Percentiles rank a stretch among this genome's conserved stretches.
These are phyloP conservation scores for Heterochromis multidens DNA, from an alignment of 2,113 vertebrate species.

Conservation along the genomic window DNA sequence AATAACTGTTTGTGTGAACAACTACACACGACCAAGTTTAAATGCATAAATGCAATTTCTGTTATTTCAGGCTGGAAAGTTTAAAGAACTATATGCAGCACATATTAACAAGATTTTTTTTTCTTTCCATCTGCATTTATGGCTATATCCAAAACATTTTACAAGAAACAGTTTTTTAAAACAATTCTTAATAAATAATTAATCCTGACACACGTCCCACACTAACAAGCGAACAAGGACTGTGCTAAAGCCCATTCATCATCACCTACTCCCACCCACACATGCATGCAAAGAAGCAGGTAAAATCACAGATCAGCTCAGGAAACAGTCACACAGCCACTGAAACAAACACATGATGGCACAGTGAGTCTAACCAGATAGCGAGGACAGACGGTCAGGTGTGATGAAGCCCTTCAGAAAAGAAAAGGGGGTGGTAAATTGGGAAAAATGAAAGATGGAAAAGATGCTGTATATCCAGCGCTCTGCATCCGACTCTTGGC, in stretches of 20 bases:
- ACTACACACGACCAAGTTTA: background rate
- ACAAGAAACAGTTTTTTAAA: background rate
- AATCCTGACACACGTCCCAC: background rate
- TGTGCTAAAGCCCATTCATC: background rate
- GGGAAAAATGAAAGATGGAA: slow-evolving; percentile 14
- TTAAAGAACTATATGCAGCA: background rate
- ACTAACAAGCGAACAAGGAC: background rate
- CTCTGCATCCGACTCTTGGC: background rate
- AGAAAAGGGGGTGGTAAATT: background rate
- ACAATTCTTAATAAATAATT: background rate
- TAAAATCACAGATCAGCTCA: background rate
- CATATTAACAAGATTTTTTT: background rate
- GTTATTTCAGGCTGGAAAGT: background rate
- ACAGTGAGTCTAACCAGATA: slow-evolving; percentile 27
- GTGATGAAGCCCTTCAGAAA: slow-evolving; percentile 3
- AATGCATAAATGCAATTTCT: background rate
- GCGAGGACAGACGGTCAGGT: slow-evolving; percentile 4
- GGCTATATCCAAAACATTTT: background rate
- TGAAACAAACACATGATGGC: background rate
- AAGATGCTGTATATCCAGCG: slow-evolving; percentile 6
- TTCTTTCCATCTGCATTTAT: background rate
- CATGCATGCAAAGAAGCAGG: slow-evolving; percentile 1
- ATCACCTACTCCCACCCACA: slow-evolving; percentile 1
- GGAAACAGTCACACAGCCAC: slow-evolving; percentile 5
- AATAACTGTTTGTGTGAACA: background rate